These are phyloP conservation scores for Gastracanthus pulcherrimus DNA, from an alignment of 2,888 invertebrate species.

Conservation along the genomic window DNA sequence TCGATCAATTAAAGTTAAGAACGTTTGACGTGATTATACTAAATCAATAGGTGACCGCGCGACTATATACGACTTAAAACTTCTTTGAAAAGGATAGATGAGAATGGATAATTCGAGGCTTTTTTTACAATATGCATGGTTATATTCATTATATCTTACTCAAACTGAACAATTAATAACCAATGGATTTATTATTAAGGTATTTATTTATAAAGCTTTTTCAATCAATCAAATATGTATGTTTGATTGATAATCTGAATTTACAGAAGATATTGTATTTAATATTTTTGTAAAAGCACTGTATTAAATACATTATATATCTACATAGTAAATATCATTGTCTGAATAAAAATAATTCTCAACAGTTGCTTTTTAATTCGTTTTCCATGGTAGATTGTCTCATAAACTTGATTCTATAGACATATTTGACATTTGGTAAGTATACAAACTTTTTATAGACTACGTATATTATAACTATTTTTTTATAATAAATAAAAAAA, in stretches of 20 bases:
- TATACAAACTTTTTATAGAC: no score
- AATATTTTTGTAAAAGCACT: background rate
- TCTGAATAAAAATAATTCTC: background rate
- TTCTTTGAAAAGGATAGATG: no score
- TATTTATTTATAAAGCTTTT: background rate
- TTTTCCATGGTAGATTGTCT: background rate
- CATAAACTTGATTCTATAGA: no score
- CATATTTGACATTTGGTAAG: no score
- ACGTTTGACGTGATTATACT: no score
- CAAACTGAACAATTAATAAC: no score
- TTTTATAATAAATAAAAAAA: constrained; percentile 45
- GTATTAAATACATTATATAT: background rate
- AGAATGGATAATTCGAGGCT: no score
- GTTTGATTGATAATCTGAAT: background rate
- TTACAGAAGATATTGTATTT: background rate
- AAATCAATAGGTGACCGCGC: no score
- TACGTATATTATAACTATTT: constrained; percentile 27
- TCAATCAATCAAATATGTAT: background rate
- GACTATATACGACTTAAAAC: no score
- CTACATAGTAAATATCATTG: background rate
- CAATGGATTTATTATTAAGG: background rate
- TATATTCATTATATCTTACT: no score
- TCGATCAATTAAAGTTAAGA: no score
- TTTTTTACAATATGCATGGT: no score
- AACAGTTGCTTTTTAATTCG: background rate